phyloP scores from a whole-genome alignment of 2,797 vertebrate genomes.

The Hoplostethus mediterraneus region DNA sequence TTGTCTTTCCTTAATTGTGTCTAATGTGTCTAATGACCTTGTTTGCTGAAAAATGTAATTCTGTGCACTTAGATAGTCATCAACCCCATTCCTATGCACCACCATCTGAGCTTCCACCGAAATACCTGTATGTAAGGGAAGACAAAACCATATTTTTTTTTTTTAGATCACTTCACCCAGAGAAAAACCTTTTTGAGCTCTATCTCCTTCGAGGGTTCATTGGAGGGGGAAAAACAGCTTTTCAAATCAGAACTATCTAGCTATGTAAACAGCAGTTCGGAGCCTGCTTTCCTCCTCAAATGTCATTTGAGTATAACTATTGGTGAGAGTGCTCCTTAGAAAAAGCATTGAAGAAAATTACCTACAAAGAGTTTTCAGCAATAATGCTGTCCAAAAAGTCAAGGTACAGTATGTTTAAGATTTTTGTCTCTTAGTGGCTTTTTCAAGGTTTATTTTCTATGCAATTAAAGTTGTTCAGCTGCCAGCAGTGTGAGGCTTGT shows the following conservation, averaged over 20 bases:
- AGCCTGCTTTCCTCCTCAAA: background rate
- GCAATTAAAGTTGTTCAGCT: too few species aligned
- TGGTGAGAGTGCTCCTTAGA: conserved; percentile 1
- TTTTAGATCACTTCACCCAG: conserved; percentile 10
- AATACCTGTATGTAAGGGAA: background rate
- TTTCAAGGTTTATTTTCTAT: too few species aligned
- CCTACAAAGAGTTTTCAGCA: conserved; percentile 5
- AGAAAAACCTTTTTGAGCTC: conserved; percentile 40
- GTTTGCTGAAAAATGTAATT: too few species aligned
- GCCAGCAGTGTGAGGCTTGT: too few species aligned
- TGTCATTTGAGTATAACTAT: conserved; percentile 1
- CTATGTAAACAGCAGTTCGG: conserved; percentile 13
- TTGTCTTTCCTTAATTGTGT: too few species aligned
- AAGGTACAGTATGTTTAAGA: too few species aligned
- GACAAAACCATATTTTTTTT: conserved; percentile 1
- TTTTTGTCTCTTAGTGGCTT: too few species aligned
- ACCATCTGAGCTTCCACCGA: conserved; percentile 1
- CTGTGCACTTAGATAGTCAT: too few species aligned
- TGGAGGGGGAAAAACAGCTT: conserved; percentile 28
- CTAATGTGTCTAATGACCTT: too few species aligned
- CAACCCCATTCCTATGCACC: conserved; percentile 1
- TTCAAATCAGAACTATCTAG: conserved; percentile 29
- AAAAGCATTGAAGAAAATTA: background rate
- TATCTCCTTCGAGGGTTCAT: conserved; percentile 21
- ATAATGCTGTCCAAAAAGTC: background rate